Base-by-base conservation (phyloP, 2,888 invertebrate species). In the Therioaphis trifolii region DNA sequence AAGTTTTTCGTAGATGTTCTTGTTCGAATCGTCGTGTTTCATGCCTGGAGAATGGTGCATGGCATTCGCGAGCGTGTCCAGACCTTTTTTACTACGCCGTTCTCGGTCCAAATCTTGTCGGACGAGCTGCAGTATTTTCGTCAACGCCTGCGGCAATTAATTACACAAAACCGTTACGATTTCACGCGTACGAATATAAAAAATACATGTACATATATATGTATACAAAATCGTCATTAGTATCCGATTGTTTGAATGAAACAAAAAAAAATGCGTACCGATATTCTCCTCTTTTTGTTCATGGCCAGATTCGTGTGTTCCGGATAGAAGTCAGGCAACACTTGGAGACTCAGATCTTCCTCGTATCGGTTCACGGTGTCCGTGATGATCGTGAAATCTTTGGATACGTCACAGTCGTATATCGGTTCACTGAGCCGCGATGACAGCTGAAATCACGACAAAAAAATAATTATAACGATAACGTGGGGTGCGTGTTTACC, bases 271-370 rank as follows among this genome's bases (percentile, higher is more conserved):
- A n/a, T n/a, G n/a, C n/a, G n/a, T 87, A 93, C 93, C 90, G 95
- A 94, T 90, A 95, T 95, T 87, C 97, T 91, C 85, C 97, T 90
- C 87, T 96, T 97, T 79, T 93, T 91, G 89, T 97, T 97, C 97
- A 98, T 97, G 43, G 95, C 95, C 87, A 97, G 91, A 2, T 95
- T 95, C 86, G 95, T 93, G 89, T 98, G 97, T 88, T 98, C 97
- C 87, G 97, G 96, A 89, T 97, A 97, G 90, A 96, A 97, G 89
- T 97, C 97, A 0, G 97, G 96, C 85, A 98, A 89, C 78, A 96
- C 90, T 63, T 82, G 82, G 14, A 82, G 14, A 15, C 72, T 82
- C 63, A 82, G 74, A 18, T 82, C 82, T 46, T 80, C 80, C 2
- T 82, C 74, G 49, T 74, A 74, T 4, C 63, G 15, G 24, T 82